Percentiles rank a stretch among this genome's conserved stretches.
phyloP scores from a whole-genome alignment of 2,888 invertebrate species.

The Biston betularia region DNA sequence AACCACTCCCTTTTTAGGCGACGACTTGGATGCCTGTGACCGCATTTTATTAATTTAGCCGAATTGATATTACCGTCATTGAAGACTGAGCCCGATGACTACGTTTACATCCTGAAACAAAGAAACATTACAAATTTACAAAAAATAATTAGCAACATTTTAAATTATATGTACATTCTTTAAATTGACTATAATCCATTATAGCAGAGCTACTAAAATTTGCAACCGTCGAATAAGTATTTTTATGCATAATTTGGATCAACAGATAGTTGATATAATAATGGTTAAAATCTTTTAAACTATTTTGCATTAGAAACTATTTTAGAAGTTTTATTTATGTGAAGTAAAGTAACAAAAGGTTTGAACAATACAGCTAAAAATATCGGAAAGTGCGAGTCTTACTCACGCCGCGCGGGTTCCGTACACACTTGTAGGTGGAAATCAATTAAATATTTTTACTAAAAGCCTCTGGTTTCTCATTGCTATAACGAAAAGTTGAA shows the following conservation, averaged over 20 bases:
- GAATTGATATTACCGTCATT: slow-evolving; percentile 70
- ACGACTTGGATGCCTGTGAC: slow-evolving; percentile 80
- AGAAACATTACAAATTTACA: slow-evolving; percentile 33
- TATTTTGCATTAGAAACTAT: too few species aligned
- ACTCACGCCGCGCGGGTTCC: too few species aligned
- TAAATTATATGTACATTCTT: background rate
- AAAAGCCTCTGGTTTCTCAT: too few species aligned
- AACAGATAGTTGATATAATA: slow-evolving; percentile 59
- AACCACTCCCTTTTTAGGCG: slow-evolving; percentile 77
- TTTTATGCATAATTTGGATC: slow-evolving; percentile 58
- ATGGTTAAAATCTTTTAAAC: slow-evolving; percentile 42
- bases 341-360: background rate
- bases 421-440: too few species aligned
- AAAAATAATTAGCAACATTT: background rate
- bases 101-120: slow-evolving; percentile 81
- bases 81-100: slow-evolving; percentile 64
- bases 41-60: slow-evolving; percentile 80
- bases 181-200: slow-evolving; percentile 52
- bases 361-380: too few species aligned
- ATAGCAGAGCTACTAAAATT: slow-evolving; percentile 51
- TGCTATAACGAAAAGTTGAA: too few species aligned
- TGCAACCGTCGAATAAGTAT: slow-evolving; percentile 60
- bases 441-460: too few species aligned
- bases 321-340: background rate
- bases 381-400: too few species aligned